These are phyloP conservation scores for Drosophila virilis DNA, from an alignment of 1,140 invertebrate genomes.

Conservation along the genomic window DNA sequence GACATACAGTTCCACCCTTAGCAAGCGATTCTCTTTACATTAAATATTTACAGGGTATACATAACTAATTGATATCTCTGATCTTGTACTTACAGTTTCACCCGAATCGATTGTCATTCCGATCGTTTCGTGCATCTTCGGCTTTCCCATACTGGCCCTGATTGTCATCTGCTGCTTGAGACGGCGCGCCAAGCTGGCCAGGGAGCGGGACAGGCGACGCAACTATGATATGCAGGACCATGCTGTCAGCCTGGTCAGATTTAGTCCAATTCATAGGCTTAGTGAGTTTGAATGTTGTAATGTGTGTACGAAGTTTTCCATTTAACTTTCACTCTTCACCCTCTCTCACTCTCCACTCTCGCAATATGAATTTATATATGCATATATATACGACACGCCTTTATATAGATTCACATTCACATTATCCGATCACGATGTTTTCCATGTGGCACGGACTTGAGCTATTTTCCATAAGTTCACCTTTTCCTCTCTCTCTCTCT, in stretches of 20 bases:
- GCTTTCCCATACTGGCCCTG: slow-evolving; percentile 92
- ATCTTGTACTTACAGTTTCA: slow-evolving; percentile 88
- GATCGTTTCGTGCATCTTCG: slow-evolving; percentile 94
- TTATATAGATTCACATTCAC: slow-evolving; percentile 1
- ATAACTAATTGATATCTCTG: neutral
- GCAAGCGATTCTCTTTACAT: neutral
- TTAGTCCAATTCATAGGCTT: slow-evolving; percentile 90
- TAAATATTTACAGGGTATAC: neutral
- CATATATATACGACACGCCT: neutral
- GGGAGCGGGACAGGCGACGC: slow-evolving; percentile 90
- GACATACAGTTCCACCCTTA: too few relatives aligned
- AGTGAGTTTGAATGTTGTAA: slow-evolving; percentile 86
- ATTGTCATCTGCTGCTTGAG: slow-evolving; percentile 94
- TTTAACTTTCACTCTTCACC: neutral
- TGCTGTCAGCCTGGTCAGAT: slow-evolving; percentile 91
- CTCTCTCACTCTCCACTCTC: neutral
- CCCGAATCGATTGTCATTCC: slow-evolving; percentile 94
- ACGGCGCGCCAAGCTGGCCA: slow-evolving; percentile 91
- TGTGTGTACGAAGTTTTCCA: slow-evolving; percentile 44
- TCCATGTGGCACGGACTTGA: neutral
- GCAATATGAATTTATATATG: neutral
- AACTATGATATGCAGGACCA: slow-evolving; percentile 92
- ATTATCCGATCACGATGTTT: neutral
- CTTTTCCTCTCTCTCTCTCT: neutral
- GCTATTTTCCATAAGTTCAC: too few relatives aligned